Conservation (phyloP, 1,140 invertebrate genomes). For the Drosophila ficusphila region DNA sequence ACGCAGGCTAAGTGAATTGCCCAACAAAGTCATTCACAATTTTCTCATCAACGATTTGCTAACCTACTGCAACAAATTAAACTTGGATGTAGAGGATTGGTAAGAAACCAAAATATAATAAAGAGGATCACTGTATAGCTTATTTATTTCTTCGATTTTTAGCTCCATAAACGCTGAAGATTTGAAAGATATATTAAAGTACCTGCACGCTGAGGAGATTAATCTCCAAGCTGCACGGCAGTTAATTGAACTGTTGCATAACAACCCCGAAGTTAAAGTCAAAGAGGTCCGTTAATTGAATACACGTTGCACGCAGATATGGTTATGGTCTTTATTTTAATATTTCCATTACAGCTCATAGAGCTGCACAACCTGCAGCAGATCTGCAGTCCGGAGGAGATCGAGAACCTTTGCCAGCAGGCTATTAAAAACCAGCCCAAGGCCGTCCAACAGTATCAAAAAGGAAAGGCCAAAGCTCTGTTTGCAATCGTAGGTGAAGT, state of each 20-base stretch:
- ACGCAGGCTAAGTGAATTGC: conserved; percentile 84
- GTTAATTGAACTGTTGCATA: conserved; percentile 78
- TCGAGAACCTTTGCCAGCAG: conserved; percentile 87
- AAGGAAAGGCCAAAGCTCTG: conserved; percentile 89
- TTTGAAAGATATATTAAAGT: conserved; percentile 87
- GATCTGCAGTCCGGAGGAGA: conserved; percentile 87
- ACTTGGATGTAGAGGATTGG: conserved; percentile 86
- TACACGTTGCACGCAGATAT: conserved; percentile 17
- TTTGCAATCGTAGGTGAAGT: conserved; percentile 87
- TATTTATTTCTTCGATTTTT: not conserved
- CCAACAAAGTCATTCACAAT: conserved; percentile 87
- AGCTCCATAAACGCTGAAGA: conserved; percentile 82
- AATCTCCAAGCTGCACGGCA: conserved; percentile 86
- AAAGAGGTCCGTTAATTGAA: conserved; percentile 39
- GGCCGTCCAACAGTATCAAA: conserved; percentile 87
- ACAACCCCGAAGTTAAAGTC: conserved; percentile 85
- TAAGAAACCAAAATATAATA: conserved; percentile 8
- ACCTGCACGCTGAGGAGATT: conserved; percentile 86
- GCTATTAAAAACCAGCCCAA: conserved; percentile 89
- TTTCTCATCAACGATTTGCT: conserved; percentile 88
- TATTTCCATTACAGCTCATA: conserved; percentile 85
- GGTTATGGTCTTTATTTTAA: no score
- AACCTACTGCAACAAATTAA: conserved; percentile 87
- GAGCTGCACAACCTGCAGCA: conserved; percentile 87
- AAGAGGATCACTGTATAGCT: not conserved